phyloP scores from a whole-genome alignment of 1,140 invertebrate genomes.

The Calliphora vicina region DNA sequence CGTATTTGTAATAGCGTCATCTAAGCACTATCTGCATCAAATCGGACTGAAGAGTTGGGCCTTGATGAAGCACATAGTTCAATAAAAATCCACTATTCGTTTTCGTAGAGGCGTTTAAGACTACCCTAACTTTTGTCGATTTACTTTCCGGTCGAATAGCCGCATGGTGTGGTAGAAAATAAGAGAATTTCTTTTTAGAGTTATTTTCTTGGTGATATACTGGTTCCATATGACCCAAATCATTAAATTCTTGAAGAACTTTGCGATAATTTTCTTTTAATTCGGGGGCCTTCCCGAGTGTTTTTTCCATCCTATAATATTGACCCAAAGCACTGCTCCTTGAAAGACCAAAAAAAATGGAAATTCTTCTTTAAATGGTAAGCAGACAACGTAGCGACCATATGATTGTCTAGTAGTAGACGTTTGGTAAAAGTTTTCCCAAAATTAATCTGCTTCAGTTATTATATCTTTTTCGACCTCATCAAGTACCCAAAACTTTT shows the following conservation, averaged over 20 bases:
- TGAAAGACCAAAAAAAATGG: neutral
- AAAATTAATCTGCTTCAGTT: neutral
- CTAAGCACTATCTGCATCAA: neutral
- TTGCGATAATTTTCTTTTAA: neutral
- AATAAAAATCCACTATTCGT: neutral
- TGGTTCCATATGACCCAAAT: constrained; percentile 13
- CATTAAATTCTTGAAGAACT: constrained; percentile 28
- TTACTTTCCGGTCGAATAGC: constrained; percentile 12
- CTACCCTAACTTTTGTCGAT: neutral
- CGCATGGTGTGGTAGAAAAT: constrained; percentile 11
- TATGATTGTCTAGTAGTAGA: neutral
- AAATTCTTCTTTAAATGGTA: neutral
- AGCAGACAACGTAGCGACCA: neutral
- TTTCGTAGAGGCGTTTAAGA: neutral
- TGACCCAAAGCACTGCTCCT: neutral
- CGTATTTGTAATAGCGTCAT: constrained; percentile 22
- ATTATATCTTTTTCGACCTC: neutral
- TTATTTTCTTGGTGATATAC: neutral
- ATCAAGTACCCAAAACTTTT: neutral
- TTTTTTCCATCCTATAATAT: neutral
- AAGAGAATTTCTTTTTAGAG: neutral
- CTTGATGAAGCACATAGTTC: neutral
- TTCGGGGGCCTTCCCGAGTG: neutral
- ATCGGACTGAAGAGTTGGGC: constrained; percentile 12
- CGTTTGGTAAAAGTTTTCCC: neutral